A percentile compares a stretch with the other conserved stretches of the same genome.
Conservation (phyloP, 1,140 invertebrate species). For the Thalassaphorura encarpata region DNA sequence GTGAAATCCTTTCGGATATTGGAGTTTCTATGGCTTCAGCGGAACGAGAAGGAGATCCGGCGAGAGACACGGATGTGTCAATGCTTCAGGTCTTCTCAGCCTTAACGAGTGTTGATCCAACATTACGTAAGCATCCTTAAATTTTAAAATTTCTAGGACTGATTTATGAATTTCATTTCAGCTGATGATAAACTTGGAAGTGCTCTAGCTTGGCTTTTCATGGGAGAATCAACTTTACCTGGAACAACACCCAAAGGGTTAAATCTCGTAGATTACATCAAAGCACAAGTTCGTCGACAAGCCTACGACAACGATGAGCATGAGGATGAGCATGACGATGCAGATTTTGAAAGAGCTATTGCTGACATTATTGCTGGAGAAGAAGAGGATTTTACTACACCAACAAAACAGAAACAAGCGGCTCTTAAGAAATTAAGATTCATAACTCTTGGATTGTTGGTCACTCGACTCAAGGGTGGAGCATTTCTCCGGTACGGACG, state of each 20-base stretch:
- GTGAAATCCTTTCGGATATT: background rate
- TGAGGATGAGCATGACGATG: conserved; percentile 8
- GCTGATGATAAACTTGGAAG: conserved; percentile 14
- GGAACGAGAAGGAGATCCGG: conserved; percentile 16
- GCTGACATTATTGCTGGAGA: background rate
- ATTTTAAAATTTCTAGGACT: background rate
- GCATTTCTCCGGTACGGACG: conserved; percentile 1
- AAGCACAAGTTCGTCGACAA: background rate
- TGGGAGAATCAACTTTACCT: conserved; percentile 2
- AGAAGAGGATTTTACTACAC: background rate
- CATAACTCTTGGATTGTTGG: background rate
- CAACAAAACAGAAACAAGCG: background rate
- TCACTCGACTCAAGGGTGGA: conserved; percentile 4
- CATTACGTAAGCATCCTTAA: conserved; percentile 6
- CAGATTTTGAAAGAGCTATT: conserved; percentile 13
- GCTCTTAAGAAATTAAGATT: background rate
- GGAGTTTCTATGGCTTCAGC: conserved; percentile 11
- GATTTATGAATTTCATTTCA: background rate
- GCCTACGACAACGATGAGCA: background rate
- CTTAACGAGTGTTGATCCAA: conserved; percentile 1
- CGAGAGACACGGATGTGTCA: conserved; percentile 14
- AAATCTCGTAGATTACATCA: background rate
- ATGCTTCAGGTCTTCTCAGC: conserved; percentile 11
- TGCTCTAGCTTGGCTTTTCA: conserved; percentile 19
- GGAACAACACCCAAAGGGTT: conserved; percentile 3